phyloP scores from a whole-genome alignment of 2,113 vertebrate genomes.

The Pollimyrus isidori region DNA sequence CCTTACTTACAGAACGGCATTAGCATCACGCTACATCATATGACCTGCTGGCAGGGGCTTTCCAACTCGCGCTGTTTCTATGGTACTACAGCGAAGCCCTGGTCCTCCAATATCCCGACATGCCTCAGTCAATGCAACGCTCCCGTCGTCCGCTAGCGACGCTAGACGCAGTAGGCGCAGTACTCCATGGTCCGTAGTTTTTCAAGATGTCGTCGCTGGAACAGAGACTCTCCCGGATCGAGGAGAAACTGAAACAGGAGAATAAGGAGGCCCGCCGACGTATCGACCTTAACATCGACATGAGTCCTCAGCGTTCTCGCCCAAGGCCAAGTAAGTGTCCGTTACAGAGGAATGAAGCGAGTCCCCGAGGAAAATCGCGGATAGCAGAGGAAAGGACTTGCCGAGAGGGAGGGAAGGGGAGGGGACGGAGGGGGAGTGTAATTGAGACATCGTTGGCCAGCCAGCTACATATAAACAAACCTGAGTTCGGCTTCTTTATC shows the following conservation, averaged over 20 bases:
- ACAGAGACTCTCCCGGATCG: conserved; percentile 71
- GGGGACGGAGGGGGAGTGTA: conserved; percentile 28
- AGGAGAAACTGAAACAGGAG: conserved; percentile 71
- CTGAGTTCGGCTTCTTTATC: conserved; percentile 15
- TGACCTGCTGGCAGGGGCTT: conserved; percentile 14
- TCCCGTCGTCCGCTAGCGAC: conserved; percentile 32
- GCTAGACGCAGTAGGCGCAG: conserved; percentile 37
- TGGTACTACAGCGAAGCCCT: neutral
- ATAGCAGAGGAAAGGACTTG: neutral
- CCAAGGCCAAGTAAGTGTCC: conserved; percentile 67
- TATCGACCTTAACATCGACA: conserved; percentile 70
- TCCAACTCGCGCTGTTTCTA: neutral
- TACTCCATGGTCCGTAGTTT: conserved; percentile 60
- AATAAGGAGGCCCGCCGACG: conserved; percentile 64
- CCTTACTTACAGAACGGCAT: neutral
- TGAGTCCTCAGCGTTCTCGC: conserved; percentile 65
- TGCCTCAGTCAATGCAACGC: neutral
- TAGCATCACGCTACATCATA: neutral
- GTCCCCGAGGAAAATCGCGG: conserved; percentile 24
- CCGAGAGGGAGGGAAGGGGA: conserved; percentile 26
- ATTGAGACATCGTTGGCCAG: conserved; percentile 39
- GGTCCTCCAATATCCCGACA: conserved; percentile 14
- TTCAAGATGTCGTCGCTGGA: conserved; percentile 77
- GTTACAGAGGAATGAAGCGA: conserved; percentile 13
- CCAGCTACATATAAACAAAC: conserved; percentile 64